Percentiles rank a stretch among this genome's conserved stretches.
Evolutionary conservation across 37 sponge, comb jelly and placozoan species (phyloP).

Genomic region (Cliona cf. orientalis): DNA sequence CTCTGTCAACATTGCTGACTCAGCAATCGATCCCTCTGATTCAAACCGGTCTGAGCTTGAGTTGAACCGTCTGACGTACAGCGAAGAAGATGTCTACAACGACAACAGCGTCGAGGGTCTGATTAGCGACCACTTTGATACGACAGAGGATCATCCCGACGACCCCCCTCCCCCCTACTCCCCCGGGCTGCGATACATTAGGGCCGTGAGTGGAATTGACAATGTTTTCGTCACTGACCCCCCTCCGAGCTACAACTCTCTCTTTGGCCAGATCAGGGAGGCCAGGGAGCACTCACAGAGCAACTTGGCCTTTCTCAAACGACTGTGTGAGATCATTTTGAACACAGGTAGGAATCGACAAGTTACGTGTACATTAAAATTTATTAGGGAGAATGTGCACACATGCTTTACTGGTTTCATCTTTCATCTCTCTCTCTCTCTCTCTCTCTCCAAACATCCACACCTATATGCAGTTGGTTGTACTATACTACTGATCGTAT

Average conservation of each 20-base stretch:
- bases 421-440: constrained; percentile 3
- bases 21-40: too few species aligned
- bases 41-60: too few species aligned
- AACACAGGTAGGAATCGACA: constrained; percentile 44
- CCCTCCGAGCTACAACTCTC: constrained; percentile 56
- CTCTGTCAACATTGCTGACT: too few species aligned
- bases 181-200: neutral
- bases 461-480: constrained; percentile 55
- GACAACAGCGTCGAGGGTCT: neutral
- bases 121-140: neutral
- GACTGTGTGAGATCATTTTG: constrained; percentile 41
- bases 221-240: neutral
- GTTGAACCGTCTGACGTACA: too few species aligned
- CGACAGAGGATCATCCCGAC: too few species aligned
- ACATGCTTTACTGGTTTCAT: neutral
- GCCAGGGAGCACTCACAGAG: constrained; percentile 28
- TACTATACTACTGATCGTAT: constrained; percentile 31
- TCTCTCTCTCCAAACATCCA: too few species aligned
- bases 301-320: constrained; percentile 34
- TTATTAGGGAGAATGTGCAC: neutral
- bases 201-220: neutral
- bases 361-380: neutral
- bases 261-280: constrained; percentile 54
- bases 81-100: too few species aligned
- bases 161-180: constrained; percentile 38